Conservation (phyloP, 2,797 vertebrate species). For the Decapterus maruadsi region DNA sequence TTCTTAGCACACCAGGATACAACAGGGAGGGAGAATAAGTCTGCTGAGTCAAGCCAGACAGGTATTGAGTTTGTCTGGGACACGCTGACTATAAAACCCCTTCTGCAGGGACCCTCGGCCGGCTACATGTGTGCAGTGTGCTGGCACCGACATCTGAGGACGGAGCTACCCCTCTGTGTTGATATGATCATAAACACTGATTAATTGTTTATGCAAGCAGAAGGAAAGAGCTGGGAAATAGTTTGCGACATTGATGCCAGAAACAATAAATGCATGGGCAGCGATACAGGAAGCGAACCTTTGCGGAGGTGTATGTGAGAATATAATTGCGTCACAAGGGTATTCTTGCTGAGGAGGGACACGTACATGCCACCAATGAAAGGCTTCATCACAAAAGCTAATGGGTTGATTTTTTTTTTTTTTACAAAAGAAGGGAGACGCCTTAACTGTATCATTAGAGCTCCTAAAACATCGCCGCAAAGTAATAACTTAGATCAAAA, state of each 20-base stretch:
- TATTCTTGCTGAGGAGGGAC: background rate
- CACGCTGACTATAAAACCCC: background rate
- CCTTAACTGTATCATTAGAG: too few relatives aligned
- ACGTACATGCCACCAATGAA: background rate
- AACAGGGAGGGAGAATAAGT: constrained; percentile 32
- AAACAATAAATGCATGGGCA: constrained; percentile 45
- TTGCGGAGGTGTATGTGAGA: constrained; percentile 5
- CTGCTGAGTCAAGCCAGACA: constrained; percentile 53
- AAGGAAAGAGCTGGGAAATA: constrained; percentile 44
- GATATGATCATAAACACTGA: constrained; percentile 57
- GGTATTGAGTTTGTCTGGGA: constrained; percentile 15
- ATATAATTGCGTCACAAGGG: background rate
- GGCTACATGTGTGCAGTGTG: constrained; percentile 9
- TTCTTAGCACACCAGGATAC: constrained; percentile 39
- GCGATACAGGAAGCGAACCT: constrained; percentile 36
- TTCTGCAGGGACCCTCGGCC: background rate
- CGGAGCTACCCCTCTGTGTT: constrained; percentile 23
- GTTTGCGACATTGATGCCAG: constrained; percentile 23
- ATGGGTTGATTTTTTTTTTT: background rate
- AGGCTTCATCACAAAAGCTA: background rate
- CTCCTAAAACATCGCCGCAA: too few relatives aligned
- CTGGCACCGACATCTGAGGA: constrained; percentile 52
- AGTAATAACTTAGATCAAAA: background rate
- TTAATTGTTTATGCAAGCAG: constrained; percentile 28
- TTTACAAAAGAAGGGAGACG: background rate